Conservation (phyloP, 2,113 vertebrate genomes). For the Pterocles orientalis region DNA sequence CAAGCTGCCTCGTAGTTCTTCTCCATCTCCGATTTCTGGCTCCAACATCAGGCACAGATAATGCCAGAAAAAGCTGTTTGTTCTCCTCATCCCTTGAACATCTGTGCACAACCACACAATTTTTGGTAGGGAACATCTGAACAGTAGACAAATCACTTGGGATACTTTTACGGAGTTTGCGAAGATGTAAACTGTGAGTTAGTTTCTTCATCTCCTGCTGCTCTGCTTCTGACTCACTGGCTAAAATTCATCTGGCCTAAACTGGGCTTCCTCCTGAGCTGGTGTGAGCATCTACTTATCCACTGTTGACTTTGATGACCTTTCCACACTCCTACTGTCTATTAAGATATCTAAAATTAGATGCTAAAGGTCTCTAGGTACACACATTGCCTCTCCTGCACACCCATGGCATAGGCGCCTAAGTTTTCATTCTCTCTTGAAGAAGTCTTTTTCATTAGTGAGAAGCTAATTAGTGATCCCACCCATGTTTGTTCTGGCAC, state of each 20-base stretch:
- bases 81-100: background rate
- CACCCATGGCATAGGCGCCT: background rate
- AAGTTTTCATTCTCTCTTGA: background rate
- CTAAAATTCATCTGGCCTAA: background rate
- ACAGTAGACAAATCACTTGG: background rate
- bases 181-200: background rate
- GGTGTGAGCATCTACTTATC: background rate
- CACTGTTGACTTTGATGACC: background rate
- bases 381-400: background rate
- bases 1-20: background rate
- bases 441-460: background rate
- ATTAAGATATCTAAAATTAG: background rate
- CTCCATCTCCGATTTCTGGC: background rate
- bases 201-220: background rate
- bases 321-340: background rate
- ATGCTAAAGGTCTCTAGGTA: background rate
- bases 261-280: background rate
- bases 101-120: background rate
- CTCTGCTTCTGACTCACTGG: background rate
- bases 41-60: background rate
- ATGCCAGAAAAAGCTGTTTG: background rate
- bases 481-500: background rate
- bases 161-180: background rate
- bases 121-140: conserved; percentile 19
- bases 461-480: background rate